Evolutionary conservation across 2,888 invertebrate species (phyloP).

Genomic region (Sacculina carcini): DNA sequence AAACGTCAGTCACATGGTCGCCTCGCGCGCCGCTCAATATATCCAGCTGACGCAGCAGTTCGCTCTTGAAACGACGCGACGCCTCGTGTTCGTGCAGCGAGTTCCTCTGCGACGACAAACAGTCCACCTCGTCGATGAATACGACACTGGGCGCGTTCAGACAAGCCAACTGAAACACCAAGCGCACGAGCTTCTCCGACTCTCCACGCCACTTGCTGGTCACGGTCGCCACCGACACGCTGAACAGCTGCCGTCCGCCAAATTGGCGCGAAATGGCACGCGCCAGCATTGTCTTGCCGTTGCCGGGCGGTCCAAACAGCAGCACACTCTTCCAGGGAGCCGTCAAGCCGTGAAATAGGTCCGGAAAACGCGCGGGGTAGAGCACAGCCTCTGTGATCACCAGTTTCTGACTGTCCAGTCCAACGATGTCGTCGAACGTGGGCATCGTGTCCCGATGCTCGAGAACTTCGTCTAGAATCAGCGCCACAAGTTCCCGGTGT

Average conservation of each 20-base stretch:
- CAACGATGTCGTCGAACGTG: constrained; percentile 51
- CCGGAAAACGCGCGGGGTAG: constrained; percentile 30
- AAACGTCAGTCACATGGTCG: constrained; percentile 34
- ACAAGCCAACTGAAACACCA: constrained; percentile 61
- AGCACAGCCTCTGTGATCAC: constrained; percentile 61
- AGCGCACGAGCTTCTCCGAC: constrained; percentile 70
- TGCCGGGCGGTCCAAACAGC: constrained; percentile 50
- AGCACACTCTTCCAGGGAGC: constrained; percentile 57
- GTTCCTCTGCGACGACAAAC: constrained; percentile 36
- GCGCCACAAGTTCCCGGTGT: too few species aligned
- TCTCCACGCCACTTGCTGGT: constrained; percentile 93
- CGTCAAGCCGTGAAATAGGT: constrained; percentile 23
- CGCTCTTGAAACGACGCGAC: constrained; percentile 60
- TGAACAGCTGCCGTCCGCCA: constrained; percentile 57
- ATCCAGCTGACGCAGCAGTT: constrained; percentile 62
- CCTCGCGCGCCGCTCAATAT: constrained; percentile 32
- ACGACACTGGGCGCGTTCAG: constrained; percentile 65
- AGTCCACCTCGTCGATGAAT: constrained; percentile 78
- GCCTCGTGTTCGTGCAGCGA: constrained; percentile 50
- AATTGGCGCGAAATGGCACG: constrained; percentile 62
- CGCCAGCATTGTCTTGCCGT: constrained; percentile 69
- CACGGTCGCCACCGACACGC: constrained; percentile 60
- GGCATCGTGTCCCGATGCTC: too few species aligned
- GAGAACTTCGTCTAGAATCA: too few species aligned
- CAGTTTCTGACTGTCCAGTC: constrained; percentile 42